Evolutionary conservation across 2,888 invertebrate species (phyloP).

Genomic region (Panzeria rudis): DNA sequence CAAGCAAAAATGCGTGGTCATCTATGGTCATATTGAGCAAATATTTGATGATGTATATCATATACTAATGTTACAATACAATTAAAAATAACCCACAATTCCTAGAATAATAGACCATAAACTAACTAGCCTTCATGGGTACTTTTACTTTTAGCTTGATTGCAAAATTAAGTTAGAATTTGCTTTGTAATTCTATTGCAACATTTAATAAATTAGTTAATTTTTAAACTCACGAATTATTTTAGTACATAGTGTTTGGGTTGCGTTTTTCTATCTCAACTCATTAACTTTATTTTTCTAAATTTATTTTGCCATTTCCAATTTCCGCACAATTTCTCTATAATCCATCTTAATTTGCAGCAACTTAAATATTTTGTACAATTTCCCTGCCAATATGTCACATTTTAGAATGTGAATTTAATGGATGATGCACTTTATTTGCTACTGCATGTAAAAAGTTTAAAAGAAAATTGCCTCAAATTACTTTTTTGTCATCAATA

Average conservation of each 20-base stretch:
- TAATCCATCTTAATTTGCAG: conserved; percentile 56
- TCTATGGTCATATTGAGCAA: neutral
- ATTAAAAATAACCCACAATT: no score
- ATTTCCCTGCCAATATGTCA: conserved; percentile 49
- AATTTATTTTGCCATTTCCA: conserved; percentile 8
- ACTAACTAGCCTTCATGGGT: no score
- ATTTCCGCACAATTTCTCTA: conserved; percentile 60
- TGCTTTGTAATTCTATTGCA: no score
- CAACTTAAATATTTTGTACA: conserved; percentile 41
- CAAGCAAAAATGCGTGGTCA: neutral
- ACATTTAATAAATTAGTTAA: no score
- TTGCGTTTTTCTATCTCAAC: neutral
- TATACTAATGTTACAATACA: neutral
- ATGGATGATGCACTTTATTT: conserved; percentile 52
- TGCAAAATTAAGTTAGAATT: no score
- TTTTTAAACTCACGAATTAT: no score
- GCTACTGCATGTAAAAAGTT: neutral
- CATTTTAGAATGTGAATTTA: conserved; percentile 37
- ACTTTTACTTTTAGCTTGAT: no score
- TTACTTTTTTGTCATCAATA: conserved; percentile 46
- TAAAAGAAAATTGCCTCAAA: conserved; percentile 27
- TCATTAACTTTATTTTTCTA: neutral
- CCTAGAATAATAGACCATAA: no score
- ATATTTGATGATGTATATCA: no score
- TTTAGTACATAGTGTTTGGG: no score